These are phyloP conservation scores for Clinocottus analis DNA, from an alignment of 2,113 vertebrate species.

Conservation along the genomic window DNA sequence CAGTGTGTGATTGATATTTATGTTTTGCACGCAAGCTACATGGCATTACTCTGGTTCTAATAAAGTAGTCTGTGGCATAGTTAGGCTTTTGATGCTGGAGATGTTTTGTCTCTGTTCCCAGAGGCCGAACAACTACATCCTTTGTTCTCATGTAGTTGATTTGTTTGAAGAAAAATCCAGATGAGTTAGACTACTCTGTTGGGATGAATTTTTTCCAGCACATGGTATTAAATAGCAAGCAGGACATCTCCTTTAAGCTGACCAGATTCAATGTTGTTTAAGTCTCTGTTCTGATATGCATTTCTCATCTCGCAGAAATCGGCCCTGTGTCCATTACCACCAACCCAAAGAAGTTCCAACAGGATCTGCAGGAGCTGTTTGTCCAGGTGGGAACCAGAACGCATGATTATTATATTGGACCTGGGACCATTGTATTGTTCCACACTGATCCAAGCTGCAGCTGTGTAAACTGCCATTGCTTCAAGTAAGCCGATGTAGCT, in stretches of 20 bases:
- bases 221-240: not conserved
- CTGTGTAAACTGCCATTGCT: not conserved
- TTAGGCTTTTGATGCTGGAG: constrained; percentile 17
- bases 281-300: constrained; percentile 14
- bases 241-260: not conserved
- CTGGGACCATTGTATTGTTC: not conserved
- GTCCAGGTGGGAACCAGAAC: constrained; percentile 88
- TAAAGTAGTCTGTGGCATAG: constrained; percentile 26
- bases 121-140: constrained; percentile 1
- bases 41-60: constrained; percentile 32
- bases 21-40: constrained; percentile 28
- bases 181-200: not conserved
- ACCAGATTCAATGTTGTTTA: constrained; percentile 2
- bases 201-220: not conserved
- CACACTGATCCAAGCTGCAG: not conserved
- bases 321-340: constrained; percentile 91
- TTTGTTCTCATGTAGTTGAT: constrained; percentile 19
- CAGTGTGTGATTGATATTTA: constrained; percentile 34
- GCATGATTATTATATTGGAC: constrained; percentile 6
- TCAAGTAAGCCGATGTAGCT: not conserved
- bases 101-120: constrained; percentile 14
- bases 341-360: constrained; percentile 89
- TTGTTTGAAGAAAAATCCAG: constrained; percentile 6
- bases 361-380: constrained; percentile 89
- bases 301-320: constrained; percentile 82